These are phyloP conservation scores for Pithys albifrons DNA, from an alignment of 2,113 vertebrate species.

Conservation along the genomic window DNA sequence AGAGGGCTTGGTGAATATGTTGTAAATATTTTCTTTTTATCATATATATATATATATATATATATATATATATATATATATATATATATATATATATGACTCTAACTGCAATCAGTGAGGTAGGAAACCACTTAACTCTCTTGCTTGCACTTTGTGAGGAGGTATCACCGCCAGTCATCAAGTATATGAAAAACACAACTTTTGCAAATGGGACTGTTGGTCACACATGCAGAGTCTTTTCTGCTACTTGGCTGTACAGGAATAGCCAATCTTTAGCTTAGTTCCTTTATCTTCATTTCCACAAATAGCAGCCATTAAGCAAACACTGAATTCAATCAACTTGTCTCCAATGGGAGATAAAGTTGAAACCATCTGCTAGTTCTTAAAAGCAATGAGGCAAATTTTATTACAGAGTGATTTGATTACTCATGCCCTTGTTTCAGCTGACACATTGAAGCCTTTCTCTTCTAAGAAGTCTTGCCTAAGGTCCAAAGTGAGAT, in stretches of 20 bases:
- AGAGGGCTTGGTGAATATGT: neutral
- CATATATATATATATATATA: neutral
- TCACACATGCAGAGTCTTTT: neutral
- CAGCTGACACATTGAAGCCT: neutral
- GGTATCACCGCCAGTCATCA: neutral
- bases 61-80: neutral
- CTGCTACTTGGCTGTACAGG: neutral
- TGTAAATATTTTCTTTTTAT: neutral
- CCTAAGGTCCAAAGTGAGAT: neutral
- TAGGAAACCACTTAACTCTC: neutral
- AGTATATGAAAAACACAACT: neutral
- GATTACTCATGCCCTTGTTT: constrained; percentile 56
- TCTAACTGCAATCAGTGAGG: neutral
- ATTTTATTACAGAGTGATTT: constrained; percentile 64
- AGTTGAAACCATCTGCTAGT: constrained; percentile 68
- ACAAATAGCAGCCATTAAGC: constrained; percentile 56
- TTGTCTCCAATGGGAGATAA: constrained; percentile 66
- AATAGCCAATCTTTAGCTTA: constrained; percentile 9
- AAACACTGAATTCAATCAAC: constrained; percentile 61
- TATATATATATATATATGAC: neutral
- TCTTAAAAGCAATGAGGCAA: constrained; percentile 69
- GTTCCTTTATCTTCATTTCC: constrained; percentile 66
- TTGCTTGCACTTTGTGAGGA: neutral
- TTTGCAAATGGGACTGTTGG: neutral
- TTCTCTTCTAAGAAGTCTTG: neutral